phyloP scores from a whole-genome alignment of 2,888 invertebrate species.

The Cephus spinipes region DNA sequence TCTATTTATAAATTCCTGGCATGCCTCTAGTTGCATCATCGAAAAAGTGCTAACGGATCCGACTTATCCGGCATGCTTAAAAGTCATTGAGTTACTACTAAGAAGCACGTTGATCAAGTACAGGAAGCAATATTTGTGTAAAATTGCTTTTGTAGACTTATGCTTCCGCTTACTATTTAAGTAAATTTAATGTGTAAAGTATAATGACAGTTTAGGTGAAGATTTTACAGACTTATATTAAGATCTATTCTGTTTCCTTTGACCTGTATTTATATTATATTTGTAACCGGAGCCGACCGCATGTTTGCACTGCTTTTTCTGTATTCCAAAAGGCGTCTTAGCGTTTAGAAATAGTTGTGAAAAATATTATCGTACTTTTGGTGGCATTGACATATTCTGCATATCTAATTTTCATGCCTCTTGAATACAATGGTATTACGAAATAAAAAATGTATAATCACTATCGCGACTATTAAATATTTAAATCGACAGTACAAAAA shows the following conservation, averaged over 20 bases:
- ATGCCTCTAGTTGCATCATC: conserved; percentile 36
- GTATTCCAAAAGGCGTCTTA: not conserved
- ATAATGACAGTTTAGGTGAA: not conserved
- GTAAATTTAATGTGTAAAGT: not conserved
- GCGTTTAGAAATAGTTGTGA: not conserved
- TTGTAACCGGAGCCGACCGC: not conserved
- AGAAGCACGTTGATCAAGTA: not conserved
- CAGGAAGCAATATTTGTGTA: not conserved
- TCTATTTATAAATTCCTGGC: conserved; percentile 29
- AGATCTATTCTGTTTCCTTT: not conserved
- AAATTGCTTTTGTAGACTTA: not conserved
- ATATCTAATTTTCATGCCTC: no score
- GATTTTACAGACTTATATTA: not conserved
- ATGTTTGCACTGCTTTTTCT: not conserved
- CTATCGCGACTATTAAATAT: not conserved
- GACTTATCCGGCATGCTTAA: not conserved
- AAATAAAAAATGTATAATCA: not conserved
- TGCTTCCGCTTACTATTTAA: not conserved
- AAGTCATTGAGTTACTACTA: not conserved
- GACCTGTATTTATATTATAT: not conserved
- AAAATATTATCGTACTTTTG: no score
- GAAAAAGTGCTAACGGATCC: not conserved
- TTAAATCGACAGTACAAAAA: not conserved
- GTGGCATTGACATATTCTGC: no score
- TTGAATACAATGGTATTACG: no score